Evolutionary conservation across 2,797 vertebrate species (phyloP).

Genomic region (Phrynocephalus guinanensis): DNA sequence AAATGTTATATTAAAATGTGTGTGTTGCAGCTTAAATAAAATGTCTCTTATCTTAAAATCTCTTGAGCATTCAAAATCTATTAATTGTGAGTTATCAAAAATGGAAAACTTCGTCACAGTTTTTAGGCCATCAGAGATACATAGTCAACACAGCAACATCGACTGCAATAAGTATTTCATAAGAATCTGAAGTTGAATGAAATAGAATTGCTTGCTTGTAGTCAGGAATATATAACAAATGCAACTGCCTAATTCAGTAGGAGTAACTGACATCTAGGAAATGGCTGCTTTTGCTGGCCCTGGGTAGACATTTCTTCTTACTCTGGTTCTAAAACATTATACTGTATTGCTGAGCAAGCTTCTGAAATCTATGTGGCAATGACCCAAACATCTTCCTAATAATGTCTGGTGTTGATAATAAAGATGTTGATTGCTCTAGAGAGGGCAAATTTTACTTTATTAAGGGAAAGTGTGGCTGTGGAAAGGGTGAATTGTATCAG

Average conservation of each 20-base stretch:
- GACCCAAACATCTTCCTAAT: background rate
- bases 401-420: background rate
- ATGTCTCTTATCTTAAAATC: conserved; percentile 50
- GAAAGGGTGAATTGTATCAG: background rate
- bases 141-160: background rate
- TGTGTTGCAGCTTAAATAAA: conserved; percentile 81
- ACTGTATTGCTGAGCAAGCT: background rate
- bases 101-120: background rate
- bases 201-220: background rate
- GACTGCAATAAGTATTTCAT: background rate
- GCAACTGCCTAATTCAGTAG: background rate
- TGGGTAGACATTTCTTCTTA: background rate
- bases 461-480: background rate
- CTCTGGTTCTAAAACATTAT: background rate
- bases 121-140: conserved; percentile 10
- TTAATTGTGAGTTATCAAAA: conserved; percentile 52
- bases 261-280: background rate
- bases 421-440: background rate
- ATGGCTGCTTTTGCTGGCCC: background rate
- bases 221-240: background rate
- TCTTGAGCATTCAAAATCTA: conserved; percentile 59
- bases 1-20: conserved; percentile 78
- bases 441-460: background rate
- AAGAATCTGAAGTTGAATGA: background rate
- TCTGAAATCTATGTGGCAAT: background rate